A percentile compares a stretch with the other conserved stretches of the same genome.
phyloP scores from a whole-genome alignment of 2,888 invertebrate species.

The Schizotus pectinicornis region DNA sequence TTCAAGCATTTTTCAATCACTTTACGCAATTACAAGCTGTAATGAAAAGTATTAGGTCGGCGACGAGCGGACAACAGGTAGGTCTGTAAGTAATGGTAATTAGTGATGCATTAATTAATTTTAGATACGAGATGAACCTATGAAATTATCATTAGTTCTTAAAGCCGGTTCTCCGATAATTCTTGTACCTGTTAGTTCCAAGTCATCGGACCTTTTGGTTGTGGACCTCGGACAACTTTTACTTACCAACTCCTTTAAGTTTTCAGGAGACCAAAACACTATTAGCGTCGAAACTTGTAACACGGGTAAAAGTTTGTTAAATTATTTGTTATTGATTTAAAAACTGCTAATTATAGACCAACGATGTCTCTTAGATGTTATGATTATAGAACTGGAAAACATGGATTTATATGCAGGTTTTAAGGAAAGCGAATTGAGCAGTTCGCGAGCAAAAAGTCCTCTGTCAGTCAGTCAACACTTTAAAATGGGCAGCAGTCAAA shows the following conservation, averaged over 20 bases:
- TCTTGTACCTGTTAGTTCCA: constrained; percentile 83
- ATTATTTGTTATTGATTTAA: neutral
- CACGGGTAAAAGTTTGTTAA: too few relatives aligned
- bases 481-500: constrained; percentile 60
- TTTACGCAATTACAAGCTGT: constrained; percentile 85
- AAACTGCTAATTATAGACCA: constrained; percentile 35
- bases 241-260: constrained; percentile 77
- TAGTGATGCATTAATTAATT: constrained; percentile 20
- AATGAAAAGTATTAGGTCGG: constrained; percentile 70
- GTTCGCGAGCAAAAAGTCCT: constrained; percentile 37
- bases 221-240: constrained; percentile 81
- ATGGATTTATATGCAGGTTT: constrained; percentile 78
- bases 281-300: constrained; percentile 59
- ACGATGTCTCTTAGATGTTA: constrained; percentile 75
- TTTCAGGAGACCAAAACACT: constrained; percentile 64
- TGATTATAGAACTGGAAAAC: constrained; percentile 74
- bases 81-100: constrained; percentile 28
- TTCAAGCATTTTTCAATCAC: constrained; percentile 84
- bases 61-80: constrained; percentile 65
- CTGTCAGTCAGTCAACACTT: constrained; percentile 32
- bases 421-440: constrained; percentile 41
- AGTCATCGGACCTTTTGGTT: constrained; percentile 77
- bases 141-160: constrained; percentile 66
- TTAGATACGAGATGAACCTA: constrained; percentile 52
- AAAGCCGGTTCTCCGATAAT: constrained; percentile 82